Conservation (phyloP, 1,140 invertebrate species). For the Bombus impatiens region DNA sequence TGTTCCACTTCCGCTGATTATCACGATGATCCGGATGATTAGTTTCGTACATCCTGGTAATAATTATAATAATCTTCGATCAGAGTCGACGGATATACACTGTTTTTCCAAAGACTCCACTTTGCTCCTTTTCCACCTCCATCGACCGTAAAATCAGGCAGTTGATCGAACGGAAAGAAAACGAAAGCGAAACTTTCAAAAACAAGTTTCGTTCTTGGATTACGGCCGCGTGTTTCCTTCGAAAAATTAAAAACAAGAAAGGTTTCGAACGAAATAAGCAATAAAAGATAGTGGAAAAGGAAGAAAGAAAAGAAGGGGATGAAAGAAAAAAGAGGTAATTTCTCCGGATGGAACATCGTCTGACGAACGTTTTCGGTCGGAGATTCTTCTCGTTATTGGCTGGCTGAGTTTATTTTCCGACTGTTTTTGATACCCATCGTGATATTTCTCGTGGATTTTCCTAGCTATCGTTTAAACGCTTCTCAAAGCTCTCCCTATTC, state of each 20-base stretch:
- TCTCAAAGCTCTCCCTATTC: background rate
- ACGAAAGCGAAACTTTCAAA: background rate
- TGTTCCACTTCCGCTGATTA: too few species aligned
- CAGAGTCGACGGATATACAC: too few species aligned
- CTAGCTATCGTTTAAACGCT: background rate
- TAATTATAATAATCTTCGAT: too few species aligned
- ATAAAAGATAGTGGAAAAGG: background rate
- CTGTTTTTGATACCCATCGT: background rate
- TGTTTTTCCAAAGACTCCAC: too few species aligned
- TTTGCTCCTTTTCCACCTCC: too few species aligned
- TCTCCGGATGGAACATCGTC: background rate
- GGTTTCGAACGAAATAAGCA: background rate
- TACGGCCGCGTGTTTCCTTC: background rate
- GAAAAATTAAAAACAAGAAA: background rate
- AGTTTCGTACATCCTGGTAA: too few species aligned
- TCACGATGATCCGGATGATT: too few species aligned
- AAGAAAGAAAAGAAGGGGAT: background rate
- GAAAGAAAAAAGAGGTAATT: background rate
- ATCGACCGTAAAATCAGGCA: too few species aligned
- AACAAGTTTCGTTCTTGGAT: constrained; percentile 57
- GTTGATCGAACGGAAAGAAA: background rate
- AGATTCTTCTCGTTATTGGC: constrained; percentile 7
- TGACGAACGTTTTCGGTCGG: background rate
- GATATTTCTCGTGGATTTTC: background rate
- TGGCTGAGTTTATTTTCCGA: background rate